Evolutionary conservation across 2,797 vertebrate species (phyloP).

Genomic region (Clarias pachynema): DNA sequence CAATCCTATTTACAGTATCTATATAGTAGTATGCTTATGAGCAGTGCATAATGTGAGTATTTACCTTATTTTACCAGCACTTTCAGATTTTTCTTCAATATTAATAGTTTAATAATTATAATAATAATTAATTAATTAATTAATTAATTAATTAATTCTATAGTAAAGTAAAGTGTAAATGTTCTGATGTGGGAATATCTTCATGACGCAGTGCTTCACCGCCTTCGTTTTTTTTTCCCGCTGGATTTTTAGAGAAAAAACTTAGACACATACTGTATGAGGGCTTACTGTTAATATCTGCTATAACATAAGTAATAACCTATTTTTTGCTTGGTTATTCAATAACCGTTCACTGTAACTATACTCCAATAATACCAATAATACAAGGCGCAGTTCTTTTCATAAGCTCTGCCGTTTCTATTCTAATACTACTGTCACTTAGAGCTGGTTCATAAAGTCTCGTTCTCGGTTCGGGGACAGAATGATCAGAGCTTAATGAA

Average conservation of each 20-base stretch:
- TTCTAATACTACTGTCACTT: slow-evolving; percentile 4
- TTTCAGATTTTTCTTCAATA: background rate
- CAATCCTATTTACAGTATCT: too few relatives aligned
- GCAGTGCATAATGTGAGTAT: too few relatives aligned
- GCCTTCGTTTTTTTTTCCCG: background rate
- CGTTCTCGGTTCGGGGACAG: background rate
- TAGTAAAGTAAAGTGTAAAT: background rate
- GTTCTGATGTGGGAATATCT: background rate
- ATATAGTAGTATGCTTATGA: too few relatives aligned
- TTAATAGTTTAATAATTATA: background rate
- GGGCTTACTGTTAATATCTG: background rate
- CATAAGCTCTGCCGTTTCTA: background rate
- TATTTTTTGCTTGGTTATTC: background rate
- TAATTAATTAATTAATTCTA: too few relatives aligned
- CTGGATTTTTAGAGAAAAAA: background rate
- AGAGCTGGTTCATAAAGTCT: slow-evolving; percentile 23
- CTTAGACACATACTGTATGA: background rate
- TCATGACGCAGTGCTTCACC: background rate
- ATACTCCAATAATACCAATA: background rate
- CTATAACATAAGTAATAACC: background rate
- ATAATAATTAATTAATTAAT: too few relatives aligned
- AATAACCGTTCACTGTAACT: background rate
- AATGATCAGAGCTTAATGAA: slow-evolving; percentile 20
- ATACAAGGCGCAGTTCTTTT: background rate
- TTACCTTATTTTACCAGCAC: background rate